Evolutionary conservation across 2,113 vertebrate species (phyloP).

Genomic region (Ginglymostoma cirratum): DNA sequence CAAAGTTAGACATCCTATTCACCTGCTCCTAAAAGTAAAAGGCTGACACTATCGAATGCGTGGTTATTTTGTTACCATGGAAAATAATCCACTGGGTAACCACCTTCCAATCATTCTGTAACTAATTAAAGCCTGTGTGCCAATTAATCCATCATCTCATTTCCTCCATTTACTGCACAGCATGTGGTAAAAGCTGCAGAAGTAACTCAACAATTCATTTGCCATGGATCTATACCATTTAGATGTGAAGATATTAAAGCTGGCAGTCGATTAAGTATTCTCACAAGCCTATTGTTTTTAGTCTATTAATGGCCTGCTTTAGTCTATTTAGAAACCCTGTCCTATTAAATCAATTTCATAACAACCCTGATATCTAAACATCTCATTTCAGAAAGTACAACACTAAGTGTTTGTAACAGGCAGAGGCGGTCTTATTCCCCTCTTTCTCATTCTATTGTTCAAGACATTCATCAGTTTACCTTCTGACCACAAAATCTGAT

Average conservation of each 20-base stretch:
- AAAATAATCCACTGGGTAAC: neutral
- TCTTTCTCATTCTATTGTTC: neutral
- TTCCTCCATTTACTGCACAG: slow-evolving; percentile 20
- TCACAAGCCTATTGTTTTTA: neutral
- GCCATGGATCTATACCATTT: slow-evolving; percentile 15
- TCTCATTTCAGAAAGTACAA: neutral
- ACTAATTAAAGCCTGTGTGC: slow-evolving; percentile 32
- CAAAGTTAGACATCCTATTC: neutral
- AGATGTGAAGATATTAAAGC: slow-evolving; percentile 22
- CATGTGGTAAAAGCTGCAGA: slow-evolving; percentile 2
- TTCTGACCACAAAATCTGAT: neutral
- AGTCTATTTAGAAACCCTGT: neutral
- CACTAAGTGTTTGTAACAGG: neutral
- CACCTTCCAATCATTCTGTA: slow-evolving; percentile 1
- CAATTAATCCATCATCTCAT: slow-evolving; percentile 29
- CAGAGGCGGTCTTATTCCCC: neutral
- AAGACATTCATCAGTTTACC: neutral
- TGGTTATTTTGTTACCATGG: neutral
- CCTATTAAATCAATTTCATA: neutral
- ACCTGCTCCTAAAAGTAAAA: no score
- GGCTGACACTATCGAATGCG: neutral
- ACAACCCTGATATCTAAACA: neutral
- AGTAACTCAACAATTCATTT: slow-evolving; percentile 26
- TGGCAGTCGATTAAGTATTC: slow-evolving; percentile 11
- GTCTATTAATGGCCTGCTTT: neutral